Conservation (phyloP, 2,797 vertebrate species). For the Sebastiscus albofasciatus region DNA sequence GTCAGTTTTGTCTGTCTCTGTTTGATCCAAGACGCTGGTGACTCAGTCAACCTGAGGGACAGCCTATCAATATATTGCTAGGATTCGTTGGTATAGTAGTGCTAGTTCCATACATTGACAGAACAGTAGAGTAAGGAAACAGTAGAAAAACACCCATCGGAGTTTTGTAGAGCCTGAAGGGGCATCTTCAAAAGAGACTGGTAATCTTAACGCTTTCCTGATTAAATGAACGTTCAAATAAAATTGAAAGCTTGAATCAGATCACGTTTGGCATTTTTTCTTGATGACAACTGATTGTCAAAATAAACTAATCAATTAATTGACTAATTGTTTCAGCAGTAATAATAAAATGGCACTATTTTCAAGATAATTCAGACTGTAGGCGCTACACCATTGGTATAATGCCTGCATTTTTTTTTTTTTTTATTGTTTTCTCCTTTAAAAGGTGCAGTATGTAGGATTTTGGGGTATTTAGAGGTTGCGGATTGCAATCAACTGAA, state of each 20-base stretch:
- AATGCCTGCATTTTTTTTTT: neutral
- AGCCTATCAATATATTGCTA: neutral
- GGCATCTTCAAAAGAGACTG: neutral
- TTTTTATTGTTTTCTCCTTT: neutral
- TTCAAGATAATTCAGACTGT: neutral
- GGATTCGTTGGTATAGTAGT: neutral
- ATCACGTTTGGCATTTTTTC: neutral
- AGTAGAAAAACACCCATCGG: neutral
- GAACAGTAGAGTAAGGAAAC: neutral
- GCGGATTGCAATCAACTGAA: too few relatives aligned
- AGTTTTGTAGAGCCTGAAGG: neutral
- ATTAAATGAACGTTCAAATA: neutral
- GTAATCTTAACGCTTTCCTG: neutral
- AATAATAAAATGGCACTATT: neutral
- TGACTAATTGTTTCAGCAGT: too few relatives aligned
- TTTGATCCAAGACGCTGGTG: conserved; percentile 20
- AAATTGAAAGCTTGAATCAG: neutral
- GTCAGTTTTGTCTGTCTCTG: conserved; percentile 37
- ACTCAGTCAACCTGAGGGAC: conserved; percentile 33
- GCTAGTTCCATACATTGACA: neutral
- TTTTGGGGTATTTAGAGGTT: neutral
- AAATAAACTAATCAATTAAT: neutral
- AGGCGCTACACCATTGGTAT: neutral
- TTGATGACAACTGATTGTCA: neutral
- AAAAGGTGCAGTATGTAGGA: neutral